Evolutionary conservation across 2,113 vertebrate genomes (phyloP), one percentile per base, ranked within the genome.

Genomic region (Cricetomys ansorgei): DNA sequence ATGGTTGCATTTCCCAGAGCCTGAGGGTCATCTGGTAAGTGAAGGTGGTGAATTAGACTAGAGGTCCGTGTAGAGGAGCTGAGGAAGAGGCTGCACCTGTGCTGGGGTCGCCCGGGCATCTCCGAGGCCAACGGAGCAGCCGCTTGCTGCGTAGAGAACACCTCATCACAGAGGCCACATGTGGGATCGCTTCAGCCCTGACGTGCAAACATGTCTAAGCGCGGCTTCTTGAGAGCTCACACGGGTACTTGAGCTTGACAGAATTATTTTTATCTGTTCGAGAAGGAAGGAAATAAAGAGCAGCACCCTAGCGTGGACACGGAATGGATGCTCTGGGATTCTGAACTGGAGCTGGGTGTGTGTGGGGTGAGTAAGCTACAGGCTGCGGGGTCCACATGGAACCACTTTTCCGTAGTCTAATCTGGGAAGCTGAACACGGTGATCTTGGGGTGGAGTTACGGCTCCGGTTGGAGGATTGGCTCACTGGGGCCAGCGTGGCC

Each of bases 381-480:
- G 59, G 45, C 77, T 21, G 25, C 53, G n/a, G 50, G 64, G 90
- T 55, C 62, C 97, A 97, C 94, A 85, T 97, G 97, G 97, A 96
- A 97, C 87, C 88, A 59, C 94, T 98, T 97, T 96, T 97, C 86
- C 91, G 92, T 94, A 96, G 96, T 97, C 94, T 97, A 97, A 97
- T 98, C 97, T 93, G 95, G 92, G 97, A 94, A 93, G 57, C 1
- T 3, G 92, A 94, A 95, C 0, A 6, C 85, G 65, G 80, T 50
- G 88, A 95, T 94, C 96, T 80, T 96, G 96, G 90, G 96, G 64
- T 76, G 31, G 81, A 97, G 95, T 94, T 88, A 96, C 77, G 92
- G 92, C 92, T 97, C 88, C 94, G 88, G 80, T 95, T 97, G 84
- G 88, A 88, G 77, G 88, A 86, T 29, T 70, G 96, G 89, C 89